A percentile compares a stretch with the other conserved stretches of the same genome.
These are phyloP conservation scores for Styela clava DNA, from an alignment of 23 tunicate genomes.

Conservation along the genomic window DNA sequence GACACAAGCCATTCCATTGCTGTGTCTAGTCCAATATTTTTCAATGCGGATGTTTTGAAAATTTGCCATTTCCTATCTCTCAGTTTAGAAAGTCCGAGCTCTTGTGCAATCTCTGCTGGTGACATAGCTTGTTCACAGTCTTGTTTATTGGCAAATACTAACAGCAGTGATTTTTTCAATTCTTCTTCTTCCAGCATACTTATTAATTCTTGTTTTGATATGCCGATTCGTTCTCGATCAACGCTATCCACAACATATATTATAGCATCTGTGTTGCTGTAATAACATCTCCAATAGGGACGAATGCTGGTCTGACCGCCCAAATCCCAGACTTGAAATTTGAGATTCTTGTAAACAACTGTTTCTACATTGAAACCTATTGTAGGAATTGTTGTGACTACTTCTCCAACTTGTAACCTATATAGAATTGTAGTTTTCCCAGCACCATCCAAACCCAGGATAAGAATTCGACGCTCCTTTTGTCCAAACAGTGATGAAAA, in stretches of 20 bases:
- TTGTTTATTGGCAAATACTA: slow-evolving; percentile 97
- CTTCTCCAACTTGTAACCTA: slow-evolving; percentile 97
- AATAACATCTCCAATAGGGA: slow-evolving; percentile 99
- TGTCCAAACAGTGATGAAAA: slow-evolving; percentile 93
- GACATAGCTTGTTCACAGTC: slow-evolving; percentile 93
- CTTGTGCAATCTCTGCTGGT: slow-evolving; percentile 94
- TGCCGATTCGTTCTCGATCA: slow-evolving; percentile 92
- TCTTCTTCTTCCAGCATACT: slow-evolving; percentile 99
- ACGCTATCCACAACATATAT: slow-evolving; percentile 98
- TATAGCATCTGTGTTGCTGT: slow-evolving; percentile 99
- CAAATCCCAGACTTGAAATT: slow-evolving; percentile 99
- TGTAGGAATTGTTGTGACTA: slow-evolving; percentile 98
- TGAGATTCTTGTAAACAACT: slow-evolving; percentile 86
- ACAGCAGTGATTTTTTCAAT: slow-evolving; percentile 79
- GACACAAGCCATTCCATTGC: slow-evolving; percentile 98
- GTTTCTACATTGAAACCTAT: slow-evolving; percentile 99
- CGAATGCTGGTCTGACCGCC: slow-evolving; percentile 99
- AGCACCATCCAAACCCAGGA: slow-evolving; percentile 97
- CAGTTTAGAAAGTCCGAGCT: slow-evolving; percentile 74
- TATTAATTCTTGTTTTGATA: slow-evolving; percentile 91
- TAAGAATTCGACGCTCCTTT: slow-evolving; percentile 90
- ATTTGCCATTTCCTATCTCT: slow-evolving; percentile 95
- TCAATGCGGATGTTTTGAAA: slow-evolving; percentile 92
- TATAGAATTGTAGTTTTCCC: slow-evolving; percentile 98
- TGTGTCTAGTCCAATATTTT: slow-evolving; percentile 80